These are phyloP conservation scores for Peromyscus nudipes DNA, from an alignment of 2,797 vertebrate species.

Conservation along the genomic window DNA sequence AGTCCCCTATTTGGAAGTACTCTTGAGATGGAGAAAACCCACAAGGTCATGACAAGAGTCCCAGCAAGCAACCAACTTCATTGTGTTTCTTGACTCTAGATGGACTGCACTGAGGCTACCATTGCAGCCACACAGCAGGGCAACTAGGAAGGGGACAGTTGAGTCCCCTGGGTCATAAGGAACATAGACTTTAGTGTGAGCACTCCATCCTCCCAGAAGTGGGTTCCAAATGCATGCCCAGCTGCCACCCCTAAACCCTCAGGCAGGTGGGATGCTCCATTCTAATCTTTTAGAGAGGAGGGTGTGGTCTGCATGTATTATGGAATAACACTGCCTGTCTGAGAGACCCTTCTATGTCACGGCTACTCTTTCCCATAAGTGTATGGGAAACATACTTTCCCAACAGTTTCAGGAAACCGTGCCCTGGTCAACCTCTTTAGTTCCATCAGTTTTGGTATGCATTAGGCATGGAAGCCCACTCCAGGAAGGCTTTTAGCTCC, in stretches of 20 bases:
- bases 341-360: not conserved
- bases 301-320: not conserved
- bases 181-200: not conserved
- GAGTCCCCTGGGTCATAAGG: not conserved
- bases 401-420: not conserved
- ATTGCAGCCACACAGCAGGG: not conserved
- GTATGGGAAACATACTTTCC: not conserved
- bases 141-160: not conserved
- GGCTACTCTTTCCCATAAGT: not conserved
- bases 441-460: not conserved
- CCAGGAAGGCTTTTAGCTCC: not conserved
- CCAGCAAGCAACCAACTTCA: not conserved
- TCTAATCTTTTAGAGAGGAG: not conserved
- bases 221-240: not conserved
- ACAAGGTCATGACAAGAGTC: slow-evolving; percentile 4
- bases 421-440: not conserved
- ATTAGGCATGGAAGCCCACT: not conserved
- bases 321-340: not conserved
- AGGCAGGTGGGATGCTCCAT: not conserved
- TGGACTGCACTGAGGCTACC: not conserved
- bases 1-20: not conserved
- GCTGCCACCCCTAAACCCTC: not conserved
- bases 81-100: slow-evolving; percentile 24
- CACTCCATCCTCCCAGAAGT: not conserved
- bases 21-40: slow-evolving; percentile 11